Evolutionary conservation across 2,888 invertebrate species (phyloP), one percentile per base, ranked within the genome.

Genomic region (Rhagium mordax): DNA sequence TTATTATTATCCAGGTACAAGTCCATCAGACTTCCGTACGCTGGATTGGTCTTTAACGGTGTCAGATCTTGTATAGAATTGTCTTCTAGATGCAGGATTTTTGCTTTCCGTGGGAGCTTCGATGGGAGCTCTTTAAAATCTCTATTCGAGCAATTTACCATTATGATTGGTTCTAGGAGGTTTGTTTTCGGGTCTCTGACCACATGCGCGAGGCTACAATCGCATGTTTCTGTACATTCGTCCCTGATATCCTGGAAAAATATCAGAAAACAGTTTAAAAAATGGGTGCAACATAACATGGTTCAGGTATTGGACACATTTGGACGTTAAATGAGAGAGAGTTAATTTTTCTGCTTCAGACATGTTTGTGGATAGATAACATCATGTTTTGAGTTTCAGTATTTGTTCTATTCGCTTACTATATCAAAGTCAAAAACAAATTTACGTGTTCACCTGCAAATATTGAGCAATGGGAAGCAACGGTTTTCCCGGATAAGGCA

Each of bases 1-100:
- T 89, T 89, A 86, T 96, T 96, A 83, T 94, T 91, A 82, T 95
- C 95, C 82, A 96, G 85, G 84, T 94, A 94, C 24, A 96, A 87
- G 84, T 96, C 95, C 49, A 92, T 89, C 0, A 96, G 90, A 18
- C 75, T 68, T 48, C 90, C 89, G 85, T 95, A 96, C 72, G 90
- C 88, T 0, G 90, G 90, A 86, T 95, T 94, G 48, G 90, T 91
- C 1, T 91, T 89, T 67, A 94, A 88, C 6, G 91, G 90, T 59
- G 89, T 88, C 75, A 94, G 88, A 71, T 92, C 90, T 64, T 88
- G 88, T 74, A 95, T 92, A n/a, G 76, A 77, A 74, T 95, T 95
- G 78, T 91, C 90, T 82, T 91, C 90, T 4, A 94, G 88, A 51
- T 90, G 89, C 3, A 94, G 87, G 0, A 92, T 92, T 18, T 92